Evolutionary conservation across 2,888 invertebrate species (phyloP).

Genomic region (Mayetiola destructor): DNA sequence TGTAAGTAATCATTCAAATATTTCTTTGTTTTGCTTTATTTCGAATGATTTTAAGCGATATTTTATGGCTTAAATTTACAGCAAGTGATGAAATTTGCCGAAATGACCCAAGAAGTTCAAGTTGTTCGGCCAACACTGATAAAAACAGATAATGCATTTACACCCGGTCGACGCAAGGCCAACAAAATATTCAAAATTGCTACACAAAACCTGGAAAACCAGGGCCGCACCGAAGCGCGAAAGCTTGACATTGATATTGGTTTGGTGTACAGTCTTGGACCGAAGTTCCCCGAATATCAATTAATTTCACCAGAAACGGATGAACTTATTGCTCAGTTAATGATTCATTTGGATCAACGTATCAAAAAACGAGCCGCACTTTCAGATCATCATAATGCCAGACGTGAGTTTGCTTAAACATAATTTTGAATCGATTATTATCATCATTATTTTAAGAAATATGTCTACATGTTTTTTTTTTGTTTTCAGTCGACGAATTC

Average conservation of each 20-base stretch:
- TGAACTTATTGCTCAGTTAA: constrained; percentile 47
- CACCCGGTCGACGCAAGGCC: constrained; percentile 65
- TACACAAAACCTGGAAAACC: constrained; percentile 38
- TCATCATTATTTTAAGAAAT: no score
- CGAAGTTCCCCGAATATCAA: constrained; percentile 60
- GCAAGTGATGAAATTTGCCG: constrained; percentile 95
- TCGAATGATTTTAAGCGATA: neutral
- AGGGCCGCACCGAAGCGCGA: constrained; percentile 30
- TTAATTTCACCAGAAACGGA: constrained; percentile 50
- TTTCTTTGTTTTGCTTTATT: neutral
- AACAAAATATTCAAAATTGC: constrained; percentile 49
- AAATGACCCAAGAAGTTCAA: constrained; percentile 90
- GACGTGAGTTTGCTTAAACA: no score
- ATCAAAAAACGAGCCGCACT: constrained; percentile 49
- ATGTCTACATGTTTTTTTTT: neutral
- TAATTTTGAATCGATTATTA: no score
- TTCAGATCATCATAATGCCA: constrained; percentile 46
- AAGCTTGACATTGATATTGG: constrained; percentile 43
- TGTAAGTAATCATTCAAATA: no score
- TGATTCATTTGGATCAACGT: constrained; percentile 53
- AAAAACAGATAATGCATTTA: constrained; percentile 48
- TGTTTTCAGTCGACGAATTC: neutral
- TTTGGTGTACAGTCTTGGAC: constrained; percentile 55
- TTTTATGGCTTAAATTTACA: no score
- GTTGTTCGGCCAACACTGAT: constrained; percentile 50